Evolutionary conservation across 2,113 vertebrate species (phyloP).

Genomic region (Nothoprocta pentlandii): DNA sequence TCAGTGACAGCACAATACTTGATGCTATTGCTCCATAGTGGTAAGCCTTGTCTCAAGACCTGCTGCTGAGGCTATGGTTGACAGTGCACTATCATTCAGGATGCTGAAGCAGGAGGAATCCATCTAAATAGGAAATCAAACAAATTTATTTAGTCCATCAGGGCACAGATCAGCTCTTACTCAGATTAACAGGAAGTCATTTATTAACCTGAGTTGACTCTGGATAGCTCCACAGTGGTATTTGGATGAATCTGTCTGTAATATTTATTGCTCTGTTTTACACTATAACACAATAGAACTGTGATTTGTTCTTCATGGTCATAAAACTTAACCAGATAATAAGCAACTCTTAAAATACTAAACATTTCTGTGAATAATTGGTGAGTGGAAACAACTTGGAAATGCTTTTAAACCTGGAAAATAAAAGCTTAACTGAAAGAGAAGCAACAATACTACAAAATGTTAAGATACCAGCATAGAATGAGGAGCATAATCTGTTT

Average conservation of each 20-base stretch:
- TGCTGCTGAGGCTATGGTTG: neutral
- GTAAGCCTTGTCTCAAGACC: neutral
- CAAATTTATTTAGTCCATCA: neutral
- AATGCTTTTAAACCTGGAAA: neutral
- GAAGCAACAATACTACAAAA: neutral
- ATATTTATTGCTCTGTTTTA: neutral
- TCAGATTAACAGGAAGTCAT: neutral
- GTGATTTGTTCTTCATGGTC: neutral
- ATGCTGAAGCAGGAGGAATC: neutral
- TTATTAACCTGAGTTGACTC: neutral
- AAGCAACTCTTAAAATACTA: neutral
- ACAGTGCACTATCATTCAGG: rapidly evolving
- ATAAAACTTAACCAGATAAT: neutral
- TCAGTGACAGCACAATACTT: neutral
- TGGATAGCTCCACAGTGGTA: neutral
- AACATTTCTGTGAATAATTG: neutral
- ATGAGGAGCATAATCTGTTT: neutral
- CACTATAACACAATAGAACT: neutral
- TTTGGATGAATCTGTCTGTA: neutral
- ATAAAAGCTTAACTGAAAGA: neutral
- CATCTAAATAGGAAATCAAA: rapidly evolving
- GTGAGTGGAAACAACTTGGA: neutral
- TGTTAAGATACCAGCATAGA: neutral
- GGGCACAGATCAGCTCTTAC: neutral
- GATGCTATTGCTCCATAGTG: neutral